Evolutionary conservation across 1,140 invertebrate species (phyloP), one percentile per base, ranked within the genome.

Genomic region (Drosophila kohkoa): DNA sequence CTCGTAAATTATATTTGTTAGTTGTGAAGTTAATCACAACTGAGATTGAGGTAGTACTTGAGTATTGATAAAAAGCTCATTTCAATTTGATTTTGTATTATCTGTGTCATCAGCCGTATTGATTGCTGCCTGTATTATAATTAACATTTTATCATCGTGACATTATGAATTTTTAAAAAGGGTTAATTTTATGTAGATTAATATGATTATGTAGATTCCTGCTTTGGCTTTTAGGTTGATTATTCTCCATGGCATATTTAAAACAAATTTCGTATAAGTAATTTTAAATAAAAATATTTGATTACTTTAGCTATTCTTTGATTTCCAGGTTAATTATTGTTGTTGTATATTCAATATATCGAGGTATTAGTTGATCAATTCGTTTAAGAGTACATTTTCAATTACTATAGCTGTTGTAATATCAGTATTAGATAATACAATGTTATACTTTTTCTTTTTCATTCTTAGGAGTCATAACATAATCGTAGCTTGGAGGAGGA

Each of bases 1-100:
- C n/a, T 15, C 51, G 2, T 5, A 1, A 8, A 15, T 54, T 54
- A 15, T 16, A 1, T 6, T n/a, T 8, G 41, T 54, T 54, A 54
- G 32, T 54, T 54, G 13, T 4, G 3, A 15, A 54, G 8, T 13
- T 35, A 54, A 54, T 54, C 13, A 30, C 13, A 16, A 6, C 30
- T 35, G 51, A 54, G 51, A 54, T 54, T 54, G 28, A 13, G 13
- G n/a, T 35, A 54, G 51, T 54, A 54, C 51, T 32, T 54, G 51
- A 15, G n/a, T 32, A 54, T 35, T 54, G 30, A 54, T 54, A 54
- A 20, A 52, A 10, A 6, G 8, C 1, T 5, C 30, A 13, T 54
- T 13, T 30, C 35, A 38, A 28, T 10, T 25, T 4, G 8, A 49
- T 1, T 54, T 54, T 38, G 10, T 38, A 38, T 10, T 38, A 38